Conservation (phyloP, 37 sponge, comb jelly and placozoan species). For the Oopsacas minuta region DNA sequence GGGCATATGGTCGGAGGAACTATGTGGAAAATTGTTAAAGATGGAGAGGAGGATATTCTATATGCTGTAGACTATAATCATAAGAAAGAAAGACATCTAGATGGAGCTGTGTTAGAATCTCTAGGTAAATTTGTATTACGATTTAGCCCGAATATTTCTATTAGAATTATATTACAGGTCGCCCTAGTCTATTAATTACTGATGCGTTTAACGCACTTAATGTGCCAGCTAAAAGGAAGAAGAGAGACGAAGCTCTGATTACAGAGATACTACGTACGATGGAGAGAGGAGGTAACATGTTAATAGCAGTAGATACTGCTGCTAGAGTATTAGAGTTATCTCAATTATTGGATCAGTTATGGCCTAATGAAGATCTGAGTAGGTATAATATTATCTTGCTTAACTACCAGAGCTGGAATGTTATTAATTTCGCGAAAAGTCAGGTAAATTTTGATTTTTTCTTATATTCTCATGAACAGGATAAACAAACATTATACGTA, state of each 20-base stretch:
- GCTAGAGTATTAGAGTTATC: slow-evolving; percentile 89
- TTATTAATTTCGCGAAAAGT: slow-evolving; percentile 95
- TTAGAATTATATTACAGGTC: slow-evolving; percentile 19
- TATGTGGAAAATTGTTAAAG: slow-evolving; percentile 97
- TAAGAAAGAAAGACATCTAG: slow-evolving; percentile 96
- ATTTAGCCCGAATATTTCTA: neutral
- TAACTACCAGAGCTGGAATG: slow-evolving; percentile 92
- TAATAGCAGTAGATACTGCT: slow-evolving; percentile 95
- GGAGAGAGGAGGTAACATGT: slow-evolving; percentile 75
- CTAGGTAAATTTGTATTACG: slow-evolving; percentile 20
- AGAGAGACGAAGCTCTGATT: slow-evolving; percentile 85
- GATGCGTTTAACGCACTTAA: slow-evolving; percentile 85
- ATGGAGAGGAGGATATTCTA: slow-evolving; percentile 94
- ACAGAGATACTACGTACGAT: slow-evolving; percentile 80
- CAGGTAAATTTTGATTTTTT: too few relatives aligned
- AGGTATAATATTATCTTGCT: slow-evolving; percentile 89
- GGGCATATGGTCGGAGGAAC: slow-evolving; percentile 99
- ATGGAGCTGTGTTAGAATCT: slow-evolving; percentile 81
- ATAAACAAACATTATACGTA: too few relatives aligned
- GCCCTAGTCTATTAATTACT: slow-evolving; percentile 88
- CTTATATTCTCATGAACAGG: too few relatives aligned
- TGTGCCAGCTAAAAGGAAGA: slow-evolving; percentile 75
- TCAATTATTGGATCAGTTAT: slow-evolving; percentile 91
- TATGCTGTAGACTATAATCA: slow-evolving; percentile 98
- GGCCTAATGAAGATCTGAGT: slow-evolving; percentile 81